A percentile compares a stretch with the other conserved stretches of the same genome.
Evolutionary conservation across 2,888 invertebrate genomes (phyloP).

Genomic region (Osmoderma eremita): DNA sequence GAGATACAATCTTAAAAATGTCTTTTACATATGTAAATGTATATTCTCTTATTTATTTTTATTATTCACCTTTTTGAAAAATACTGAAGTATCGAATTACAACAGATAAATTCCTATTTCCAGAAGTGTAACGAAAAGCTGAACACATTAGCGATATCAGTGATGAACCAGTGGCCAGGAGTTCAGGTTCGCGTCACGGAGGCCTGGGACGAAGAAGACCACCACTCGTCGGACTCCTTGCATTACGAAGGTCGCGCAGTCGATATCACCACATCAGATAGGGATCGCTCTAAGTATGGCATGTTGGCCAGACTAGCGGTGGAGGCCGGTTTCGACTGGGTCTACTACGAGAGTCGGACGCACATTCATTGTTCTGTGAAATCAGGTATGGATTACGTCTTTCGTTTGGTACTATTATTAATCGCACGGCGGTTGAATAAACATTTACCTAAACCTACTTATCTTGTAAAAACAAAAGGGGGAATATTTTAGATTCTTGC

Average conservation of each 20-base stretch:
- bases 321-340: conserved; percentile 99
- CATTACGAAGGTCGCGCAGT: conserved; percentile 98
- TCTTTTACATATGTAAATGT: too few species aligned
- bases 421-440: conserved; percentile 3
- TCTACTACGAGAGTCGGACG: conserved; percentile 93
- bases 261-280: conserved; percentile 94
- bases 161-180: conserved; percentile 99
- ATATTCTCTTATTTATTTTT: too few species aligned
- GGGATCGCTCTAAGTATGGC: conserved; percentile 92
- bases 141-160: conserved; percentile 92
- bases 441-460: conserved; percentile 22
- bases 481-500: too few species aligned
- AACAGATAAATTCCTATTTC: conserved; percentile 60
- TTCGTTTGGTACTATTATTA: conserved; percentile 27
- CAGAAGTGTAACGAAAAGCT: conserved; percentile 97
- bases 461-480: too few species aligned
- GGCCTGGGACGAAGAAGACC: conserved; percentile 92
- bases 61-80: too few species aligned
- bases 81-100: too few species aligned
- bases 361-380: conserved; percentile 98
- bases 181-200: conserved; percentile 91
- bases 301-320: conserved; percentile 95
- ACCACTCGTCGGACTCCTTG: conserved; percentile 82
- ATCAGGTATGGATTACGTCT: conserved; percentile 78
- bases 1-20: too few species aligned